Evolutionary conservation across 2,113 vertebrate species (phyloP).

Genomic region (Mormoops blainvillei): DNA sequence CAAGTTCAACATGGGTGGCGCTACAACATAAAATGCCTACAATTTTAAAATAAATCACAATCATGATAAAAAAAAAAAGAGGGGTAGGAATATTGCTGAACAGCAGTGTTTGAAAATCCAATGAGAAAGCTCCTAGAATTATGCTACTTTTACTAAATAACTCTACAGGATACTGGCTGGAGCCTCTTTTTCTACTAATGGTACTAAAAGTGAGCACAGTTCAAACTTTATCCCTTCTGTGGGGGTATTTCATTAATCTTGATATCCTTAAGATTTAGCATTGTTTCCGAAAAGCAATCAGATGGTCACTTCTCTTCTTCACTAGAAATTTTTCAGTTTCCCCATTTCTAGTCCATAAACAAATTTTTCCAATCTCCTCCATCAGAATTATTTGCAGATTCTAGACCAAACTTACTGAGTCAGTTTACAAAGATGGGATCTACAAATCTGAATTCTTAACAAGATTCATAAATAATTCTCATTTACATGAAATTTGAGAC

Average conservation of each 20-base stretch:
- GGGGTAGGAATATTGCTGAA: not conserved
- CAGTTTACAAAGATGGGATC: not conserved
- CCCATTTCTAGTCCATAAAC: not conserved
- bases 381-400: not conserved
- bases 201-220: not conserved
- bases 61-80: not conserved
- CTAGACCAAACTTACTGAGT: not conserved
- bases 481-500: not conserved
- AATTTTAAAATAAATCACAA: constrained; percentile 18
- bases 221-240: not conserved
- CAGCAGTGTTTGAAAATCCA: not conserved
- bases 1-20: not conserved
- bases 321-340: not conserved
- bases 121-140: not conserved
- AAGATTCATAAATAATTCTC: not conserved
- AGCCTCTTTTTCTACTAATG: not conserved
- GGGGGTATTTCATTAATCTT: not conserved
- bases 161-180: not conserved
- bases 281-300: not conserved
- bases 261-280: not conserved
- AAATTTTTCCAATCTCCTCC: not conserved
- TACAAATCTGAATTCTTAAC: not conserved
- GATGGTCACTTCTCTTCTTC: not conserved
- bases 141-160: not conserved
- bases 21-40: not conserved